A percentile compares a stretch with the other conserved stretches of the same genome.
phyloP scores from a whole-genome alignment of 2,113 vertebrate species.

The Nanorana parkeri region DNA sequence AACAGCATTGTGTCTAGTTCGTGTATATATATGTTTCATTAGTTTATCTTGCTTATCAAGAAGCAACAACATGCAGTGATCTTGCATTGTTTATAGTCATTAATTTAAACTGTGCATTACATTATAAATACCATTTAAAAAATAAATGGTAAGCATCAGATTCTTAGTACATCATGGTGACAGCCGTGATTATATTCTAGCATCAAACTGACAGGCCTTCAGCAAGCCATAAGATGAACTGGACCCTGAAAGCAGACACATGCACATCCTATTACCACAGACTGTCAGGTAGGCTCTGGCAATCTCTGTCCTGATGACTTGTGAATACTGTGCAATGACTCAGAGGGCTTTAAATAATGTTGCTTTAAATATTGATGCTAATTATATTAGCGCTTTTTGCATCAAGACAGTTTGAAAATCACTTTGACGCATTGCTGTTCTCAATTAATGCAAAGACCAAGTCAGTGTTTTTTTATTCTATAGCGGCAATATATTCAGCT shows the following conservation, averaged over 20 bases:
- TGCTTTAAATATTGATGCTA: conserved; percentile 37
- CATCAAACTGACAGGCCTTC: conserved; percentile 18
- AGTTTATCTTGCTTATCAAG: too few relatives aligned
- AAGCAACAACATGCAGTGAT: too few relatives aligned
- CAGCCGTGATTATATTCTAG: conserved; percentile 6
- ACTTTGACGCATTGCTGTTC: conserved; percentile 21
- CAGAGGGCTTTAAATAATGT: conserved; percentile 22
- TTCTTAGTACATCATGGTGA: not conserved
- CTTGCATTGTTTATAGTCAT: too few relatives aligned
- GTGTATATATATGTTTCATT: too few relatives aligned
- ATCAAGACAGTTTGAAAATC: conserved; percentile 26
- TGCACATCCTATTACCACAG: conserved; percentile 25
- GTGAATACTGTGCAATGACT: not conserved
- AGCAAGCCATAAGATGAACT: conserved; percentile 4
- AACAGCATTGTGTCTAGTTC: too few relatives aligned
- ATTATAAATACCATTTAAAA: not conserved
- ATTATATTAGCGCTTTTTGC: conserved; percentile 25
- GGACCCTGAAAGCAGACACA: conserved; percentile 1
- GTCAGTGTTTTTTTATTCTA: conserved; percentile 37
- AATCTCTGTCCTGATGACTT: conserved; percentile 12
- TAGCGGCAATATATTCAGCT: conserved; percentile 26
- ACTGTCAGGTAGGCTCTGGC: not conserved
- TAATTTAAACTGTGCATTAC: not conserved
- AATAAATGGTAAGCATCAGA: conserved; percentile 2
- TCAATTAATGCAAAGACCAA: conserved; percentile 35